These are phyloP conservation scores for Sesamia inferens DNA, from an alignment of 2,888 invertebrate genomes.

Conservation along the genomic window DNA sequence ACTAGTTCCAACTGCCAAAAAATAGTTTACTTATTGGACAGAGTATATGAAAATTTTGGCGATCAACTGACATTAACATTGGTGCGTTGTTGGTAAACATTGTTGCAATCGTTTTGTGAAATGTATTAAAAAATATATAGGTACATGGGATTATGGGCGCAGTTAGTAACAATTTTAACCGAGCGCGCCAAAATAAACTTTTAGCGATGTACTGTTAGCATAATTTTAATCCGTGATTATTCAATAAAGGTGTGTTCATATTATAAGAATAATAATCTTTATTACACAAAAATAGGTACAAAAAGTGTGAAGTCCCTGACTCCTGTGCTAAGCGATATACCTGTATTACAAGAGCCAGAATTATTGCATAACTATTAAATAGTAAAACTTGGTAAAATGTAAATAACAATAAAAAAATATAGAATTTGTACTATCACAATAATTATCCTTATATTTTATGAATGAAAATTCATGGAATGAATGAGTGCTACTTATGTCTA, in stretches of 20 bases:
- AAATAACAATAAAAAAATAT: constrained; percentile 29
- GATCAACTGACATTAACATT: background rate
- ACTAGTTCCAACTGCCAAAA: too few relatives aligned
- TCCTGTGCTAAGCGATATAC: too few relatives aligned
- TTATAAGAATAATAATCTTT: too few relatives aligned
- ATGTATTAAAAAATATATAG: background rate
- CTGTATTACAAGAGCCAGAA: too few relatives aligned
- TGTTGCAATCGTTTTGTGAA: background rate
- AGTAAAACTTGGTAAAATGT: background rate
- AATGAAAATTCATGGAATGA: constrained; percentile 21
- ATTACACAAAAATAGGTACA: too few relatives aligned
- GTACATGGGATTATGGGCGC: background rate
- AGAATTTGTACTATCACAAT: constrained; percentile 32
- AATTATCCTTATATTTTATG: constrained; percentile 6
- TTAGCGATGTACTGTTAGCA: background rate
- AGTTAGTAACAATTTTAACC: background rate
- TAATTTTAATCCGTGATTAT: background rate
- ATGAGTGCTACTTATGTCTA: background rate
- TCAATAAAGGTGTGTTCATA: background rate
- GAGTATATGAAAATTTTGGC: background rate
- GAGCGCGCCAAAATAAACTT: background rate
- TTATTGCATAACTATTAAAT: too few relatives aligned
- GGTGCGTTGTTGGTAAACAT: background rate
- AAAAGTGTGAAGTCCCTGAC: too few relatives aligned
- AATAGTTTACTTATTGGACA: too few relatives aligned